Percentiles rank a stretch among this genome's conserved stretches.
phyloP scores from a whole-genome alignment of 2,113 vertebrate genomes.

The Urocolius indicus region DNA sequence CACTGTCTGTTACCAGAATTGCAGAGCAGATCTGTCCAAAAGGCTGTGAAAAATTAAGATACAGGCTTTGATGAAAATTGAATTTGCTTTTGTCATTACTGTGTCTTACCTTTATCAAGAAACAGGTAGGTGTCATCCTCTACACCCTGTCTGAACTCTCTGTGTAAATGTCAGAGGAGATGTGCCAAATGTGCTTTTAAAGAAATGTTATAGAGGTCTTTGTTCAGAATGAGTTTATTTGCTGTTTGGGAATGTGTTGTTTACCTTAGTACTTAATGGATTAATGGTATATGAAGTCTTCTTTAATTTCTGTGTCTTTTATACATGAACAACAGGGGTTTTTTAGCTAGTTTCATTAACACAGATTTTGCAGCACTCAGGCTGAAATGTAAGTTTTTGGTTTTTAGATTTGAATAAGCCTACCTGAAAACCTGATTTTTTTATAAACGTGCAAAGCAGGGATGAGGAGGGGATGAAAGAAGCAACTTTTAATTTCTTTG shows the following conservation, averaged over 20 bases:
- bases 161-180: background rate
- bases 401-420: background rate
- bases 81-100: background rate
- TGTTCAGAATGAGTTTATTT: background rate
- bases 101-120: background rate
- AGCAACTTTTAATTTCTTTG: background rate
- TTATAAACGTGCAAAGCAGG: background rate
- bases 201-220: background rate
- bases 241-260: background rate
- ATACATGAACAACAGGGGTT: background rate
- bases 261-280: background rate
- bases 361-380: background rate
- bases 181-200: background rate
- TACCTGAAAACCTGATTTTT: background rate
- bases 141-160: background rate
- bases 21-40: background rate
- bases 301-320: background rate
- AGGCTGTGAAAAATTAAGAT: background rate
- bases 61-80: background rate
- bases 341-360: background rate
- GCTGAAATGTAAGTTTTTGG: background rate
- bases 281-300: background rate
- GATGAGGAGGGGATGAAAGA: background rate
- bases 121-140: background rate
- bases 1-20: background rate